A percentile compares a stretch with the other conserved stretches of the same genome.
Conservation (phyloP, 2,113 vertebrate genomes). For the Brachypteracias leptosomus region DNA sequence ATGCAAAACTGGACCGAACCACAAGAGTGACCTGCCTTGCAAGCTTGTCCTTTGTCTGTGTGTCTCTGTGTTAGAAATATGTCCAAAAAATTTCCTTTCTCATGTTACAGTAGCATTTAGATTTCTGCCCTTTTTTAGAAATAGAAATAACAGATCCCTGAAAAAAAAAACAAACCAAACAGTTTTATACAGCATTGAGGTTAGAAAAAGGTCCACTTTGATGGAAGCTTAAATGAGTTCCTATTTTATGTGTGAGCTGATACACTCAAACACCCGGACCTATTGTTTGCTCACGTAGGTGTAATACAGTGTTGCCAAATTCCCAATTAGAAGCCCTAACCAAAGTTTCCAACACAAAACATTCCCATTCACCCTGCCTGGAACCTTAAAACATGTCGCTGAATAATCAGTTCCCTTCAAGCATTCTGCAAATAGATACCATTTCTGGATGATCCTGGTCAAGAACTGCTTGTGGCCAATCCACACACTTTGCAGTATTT, state of each 20-base stretch:
- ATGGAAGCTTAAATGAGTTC: background rate
- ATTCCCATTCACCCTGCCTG: background rate
- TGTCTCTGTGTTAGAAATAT: background rate
- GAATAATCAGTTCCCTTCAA: background rate
- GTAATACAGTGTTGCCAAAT: rapidly evolving
- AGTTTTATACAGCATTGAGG: background rate
- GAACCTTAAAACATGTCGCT: background rate
- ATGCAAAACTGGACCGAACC: background rate
- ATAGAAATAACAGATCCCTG: background rate
- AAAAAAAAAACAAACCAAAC: background rate
- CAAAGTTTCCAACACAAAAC: background rate
- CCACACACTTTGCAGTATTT: background rate
- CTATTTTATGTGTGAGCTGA: background rate
- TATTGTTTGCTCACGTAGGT: background rate
- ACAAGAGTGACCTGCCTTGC: background rate
- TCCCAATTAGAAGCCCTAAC: background rate
- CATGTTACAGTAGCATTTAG: background rate
- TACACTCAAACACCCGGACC: background rate
- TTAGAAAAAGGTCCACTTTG: background rate
- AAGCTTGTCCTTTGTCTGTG: background rate
- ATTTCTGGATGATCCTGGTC: background rate
- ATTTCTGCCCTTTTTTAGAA: background rate
- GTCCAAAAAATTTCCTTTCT: background rate
- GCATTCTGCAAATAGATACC: background rate
- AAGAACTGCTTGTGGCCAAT: background rate